phyloP scores from a whole-genome alignment of 2,797 vertebrate species.

The Spizella passerina region DNA sequence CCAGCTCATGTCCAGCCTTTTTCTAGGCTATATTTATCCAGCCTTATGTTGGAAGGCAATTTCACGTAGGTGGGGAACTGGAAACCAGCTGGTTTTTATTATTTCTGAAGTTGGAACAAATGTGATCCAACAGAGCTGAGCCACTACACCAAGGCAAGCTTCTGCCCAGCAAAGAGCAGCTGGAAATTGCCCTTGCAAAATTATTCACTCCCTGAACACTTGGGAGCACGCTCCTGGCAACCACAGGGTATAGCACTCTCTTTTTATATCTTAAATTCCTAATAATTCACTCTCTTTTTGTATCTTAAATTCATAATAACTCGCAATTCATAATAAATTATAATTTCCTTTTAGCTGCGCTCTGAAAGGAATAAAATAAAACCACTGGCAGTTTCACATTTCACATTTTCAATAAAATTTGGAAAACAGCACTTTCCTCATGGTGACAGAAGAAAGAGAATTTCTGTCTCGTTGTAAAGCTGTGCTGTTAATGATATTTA shows the following conservation, averaged over 20 bases:
- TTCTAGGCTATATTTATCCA: neutral
- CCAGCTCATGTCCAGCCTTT: neutral
- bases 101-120: neutral
- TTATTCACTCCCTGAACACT: neutral
- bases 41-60: neutral
- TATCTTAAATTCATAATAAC: neutral
- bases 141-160: neutral
- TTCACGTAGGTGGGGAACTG: neutral
- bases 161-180: neutral
- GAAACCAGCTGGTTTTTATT: neutral
- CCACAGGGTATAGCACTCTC: neutral
- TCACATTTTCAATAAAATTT: neutral
- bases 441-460: neutral
- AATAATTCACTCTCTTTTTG: neutral
- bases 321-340: neutral
- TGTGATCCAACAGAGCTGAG: neutral
- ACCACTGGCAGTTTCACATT: neutral
- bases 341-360: neutral
- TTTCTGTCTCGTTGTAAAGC: neutral
- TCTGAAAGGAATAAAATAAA: neutral
- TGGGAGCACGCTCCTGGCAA: neutral
- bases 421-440: neutral
- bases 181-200: neutral
- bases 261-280: neutral
- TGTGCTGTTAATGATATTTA: conserved; percentile 27